Evolutionary conservation across 2,888 invertebrate genomes (phyloP).

Genomic region (Eilema sororculum): DNA sequence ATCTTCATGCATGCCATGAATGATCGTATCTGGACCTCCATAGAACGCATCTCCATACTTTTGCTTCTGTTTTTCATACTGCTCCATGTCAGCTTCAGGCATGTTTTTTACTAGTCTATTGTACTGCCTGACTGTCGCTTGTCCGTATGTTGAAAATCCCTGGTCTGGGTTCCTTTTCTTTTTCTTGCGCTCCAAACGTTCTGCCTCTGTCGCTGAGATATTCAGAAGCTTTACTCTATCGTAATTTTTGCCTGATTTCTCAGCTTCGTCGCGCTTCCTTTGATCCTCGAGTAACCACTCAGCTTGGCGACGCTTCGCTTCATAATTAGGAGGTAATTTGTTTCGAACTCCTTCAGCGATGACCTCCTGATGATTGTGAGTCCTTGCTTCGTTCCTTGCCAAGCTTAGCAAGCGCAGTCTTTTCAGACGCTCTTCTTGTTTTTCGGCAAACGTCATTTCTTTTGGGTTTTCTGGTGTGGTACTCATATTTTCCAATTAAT

Average conservation of each 20-base stretch:
- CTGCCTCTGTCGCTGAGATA: slow-evolving; percentile 96
- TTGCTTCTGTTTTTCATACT: slow-evolving; percentile 94
- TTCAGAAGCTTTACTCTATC: slow-evolving; percentile 95
- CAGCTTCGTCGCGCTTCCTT: slow-evolving; percentile 92
- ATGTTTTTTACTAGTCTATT: slow-evolving; percentile 94
- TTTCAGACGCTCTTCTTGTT: slow-evolving; percentile 92
- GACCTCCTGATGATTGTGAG: slow-evolving; percentile 97
- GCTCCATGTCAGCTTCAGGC: slow-evolving; percentile 93
- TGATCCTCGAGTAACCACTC: slow-evolving; percentile 98
- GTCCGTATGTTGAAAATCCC: slow-evolving; percentile 97
- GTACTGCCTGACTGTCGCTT: slow-evolving; percentile 96
- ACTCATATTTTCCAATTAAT: slow-evolving; percentile 62
- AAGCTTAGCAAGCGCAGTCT: slow-evolving; percentile 91
- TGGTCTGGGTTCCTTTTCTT: slow-evolving; percentile 97
- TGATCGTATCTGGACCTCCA: slow-evolving; percentile 95
- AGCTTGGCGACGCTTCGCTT: slow-evolving; percentile 95
- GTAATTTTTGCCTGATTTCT: slow-evolving; percentile 94
- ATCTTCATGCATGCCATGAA: slow-evolving; percentile 96
- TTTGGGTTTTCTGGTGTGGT: slow-evolving; percentile 53
- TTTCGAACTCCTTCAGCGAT: slow-evolving; percentile 97
- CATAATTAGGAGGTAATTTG: slow-evolving; percentile 97
- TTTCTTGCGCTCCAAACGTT: slow-evolving; percentile 92
- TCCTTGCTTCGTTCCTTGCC: slow-evolving; percentile 95
- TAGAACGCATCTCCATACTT: slow-evolving; percentile 98
- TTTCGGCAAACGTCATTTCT: slow-evolving; percentile 87